A percentile compares a stretch with the other conserved stretches of the same genome.
Evolutionary conservation across 2,888 invertebrate genomes (phyloP).

Genomic region (Anagyrus pseudococci): DNA sequence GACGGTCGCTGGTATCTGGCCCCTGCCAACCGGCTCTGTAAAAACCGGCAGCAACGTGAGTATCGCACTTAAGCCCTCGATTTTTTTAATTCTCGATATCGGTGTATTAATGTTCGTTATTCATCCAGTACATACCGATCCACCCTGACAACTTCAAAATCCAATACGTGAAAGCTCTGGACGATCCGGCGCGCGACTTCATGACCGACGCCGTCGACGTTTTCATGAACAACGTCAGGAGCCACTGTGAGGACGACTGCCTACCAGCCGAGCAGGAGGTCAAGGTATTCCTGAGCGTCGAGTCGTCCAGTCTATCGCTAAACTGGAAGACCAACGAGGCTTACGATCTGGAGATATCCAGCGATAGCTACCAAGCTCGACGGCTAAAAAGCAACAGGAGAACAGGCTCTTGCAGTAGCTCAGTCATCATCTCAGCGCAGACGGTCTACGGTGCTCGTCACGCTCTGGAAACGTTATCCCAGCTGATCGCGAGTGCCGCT

Average conservation of each 20-base stretch:
- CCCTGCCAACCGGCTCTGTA: conserved; percentile 46
- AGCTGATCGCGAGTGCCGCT: conserved; percentile 65
- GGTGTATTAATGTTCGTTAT: background rate
- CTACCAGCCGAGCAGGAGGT: conserved; percentile 65
- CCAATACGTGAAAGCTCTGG: conserved; percentile 10
- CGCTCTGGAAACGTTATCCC: conserved; percentile 77
- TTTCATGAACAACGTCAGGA: conserved; percentile 66
- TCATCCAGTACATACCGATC: conserved; percentile 25
- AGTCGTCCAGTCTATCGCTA: conserved; percentile 63
- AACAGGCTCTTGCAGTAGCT: conserved; percentile 55
- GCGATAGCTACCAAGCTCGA: conserved; percentile 10
- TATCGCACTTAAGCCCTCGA: background rate
- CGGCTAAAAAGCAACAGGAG: background rate
- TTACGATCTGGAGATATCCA: conserved; percentile 68
- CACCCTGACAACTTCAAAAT: conserved; percentile 25
- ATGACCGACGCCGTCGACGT: conserved; percentile 66
- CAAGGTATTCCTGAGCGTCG: conserved; percentile 67
- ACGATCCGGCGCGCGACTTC: conserved; percentile 60
- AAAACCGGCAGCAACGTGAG: conserved; percentile 44
- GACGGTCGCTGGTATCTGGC: conserved; percentile 48
- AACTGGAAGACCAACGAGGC: conserved; percentile 75
- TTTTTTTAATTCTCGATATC: conserved; percentile 38
- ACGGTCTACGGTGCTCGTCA: conserved; percentile 79
- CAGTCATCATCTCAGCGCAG: conserved; percentile 66
- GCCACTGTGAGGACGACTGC: conserved; percentile 68